phyloP scores from a whole-genome alignment of 2,113 vertebrate species.

The Crotalus tigris region DNA sequence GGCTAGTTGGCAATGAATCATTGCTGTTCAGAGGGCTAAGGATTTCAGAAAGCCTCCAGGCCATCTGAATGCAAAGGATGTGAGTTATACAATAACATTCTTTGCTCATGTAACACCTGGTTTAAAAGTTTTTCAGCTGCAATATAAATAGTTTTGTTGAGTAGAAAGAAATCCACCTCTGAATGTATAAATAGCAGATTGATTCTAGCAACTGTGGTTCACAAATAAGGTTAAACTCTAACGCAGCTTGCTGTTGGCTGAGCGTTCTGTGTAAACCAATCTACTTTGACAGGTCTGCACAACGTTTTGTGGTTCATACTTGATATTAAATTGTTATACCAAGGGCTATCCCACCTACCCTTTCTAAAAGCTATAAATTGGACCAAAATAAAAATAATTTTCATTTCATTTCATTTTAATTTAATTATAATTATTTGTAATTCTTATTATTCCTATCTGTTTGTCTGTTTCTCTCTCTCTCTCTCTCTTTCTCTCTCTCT shows the following conservation, averaged over 20 bases:
- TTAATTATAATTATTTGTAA: not conserved
- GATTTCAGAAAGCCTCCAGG: constrained; percentile 62
- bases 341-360: not conserved
- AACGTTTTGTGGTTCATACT: not conserved
- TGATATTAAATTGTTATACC: not conserved
- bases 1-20: constrained; percentile 60
- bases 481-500: no score
- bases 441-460: not conserved
- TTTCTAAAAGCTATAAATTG: not conserved
- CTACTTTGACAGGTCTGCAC: not conserved
- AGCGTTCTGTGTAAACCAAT: not conserved
- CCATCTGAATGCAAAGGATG: constrained; percentile 67
- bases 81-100: constrained; percentile 66
- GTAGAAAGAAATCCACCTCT: constrained; percentile 20
- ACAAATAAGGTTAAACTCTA: not conserved
- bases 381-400: not conserved
- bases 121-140: constrained; percentile 48
- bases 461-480: not conserved
- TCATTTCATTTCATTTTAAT: not conserved
- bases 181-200: not conserved
- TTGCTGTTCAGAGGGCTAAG: constrained; percentile 59
- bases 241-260: not conserved
- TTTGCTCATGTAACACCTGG: constrained; percentile 67
- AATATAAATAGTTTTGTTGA: constrained; percentile 54
- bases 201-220: not conserved